Evolutionary conservation across 2,888 invertebrate genomes (phyloP).

Genomic region (Eueremaeus valkanovi): DNA sequence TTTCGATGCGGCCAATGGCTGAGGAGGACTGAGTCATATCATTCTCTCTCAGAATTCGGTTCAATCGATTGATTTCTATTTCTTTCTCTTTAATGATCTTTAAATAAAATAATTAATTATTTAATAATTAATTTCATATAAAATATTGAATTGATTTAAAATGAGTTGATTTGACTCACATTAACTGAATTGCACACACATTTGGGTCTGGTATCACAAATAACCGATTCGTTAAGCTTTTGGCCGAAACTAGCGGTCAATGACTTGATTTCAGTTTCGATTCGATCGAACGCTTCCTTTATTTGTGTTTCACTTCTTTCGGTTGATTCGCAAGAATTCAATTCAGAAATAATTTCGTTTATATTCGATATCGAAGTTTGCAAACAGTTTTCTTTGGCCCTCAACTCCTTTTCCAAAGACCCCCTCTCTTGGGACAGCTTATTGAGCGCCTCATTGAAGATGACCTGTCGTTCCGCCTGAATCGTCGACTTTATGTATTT

Average conservation of each 20-base stretch:
- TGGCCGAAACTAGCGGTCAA: neutral
- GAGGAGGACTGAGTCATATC: conserved; percentile 20
- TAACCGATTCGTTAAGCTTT: neutral
- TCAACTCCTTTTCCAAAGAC: conserved; percentile 62
- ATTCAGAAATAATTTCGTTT: neutral
- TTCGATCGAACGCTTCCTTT: neutral
- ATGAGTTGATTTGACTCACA: neutral
- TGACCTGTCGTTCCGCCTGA: conserved; percentile 51
- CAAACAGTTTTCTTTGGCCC: conserved; percentile 55
- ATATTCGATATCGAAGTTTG: conserved; percentile 45
- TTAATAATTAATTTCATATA: neutral
- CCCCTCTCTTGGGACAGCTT: conserved; percentile 68
- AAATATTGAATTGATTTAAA: no score
- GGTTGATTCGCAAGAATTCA: neutral
- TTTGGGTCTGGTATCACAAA: neutral
- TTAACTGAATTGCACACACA: conserved; percentile 3
- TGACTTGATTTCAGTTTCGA: conserved; percentile 7
- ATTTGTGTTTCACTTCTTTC: neutral
- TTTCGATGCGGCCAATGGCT: conserved; percentile 37
- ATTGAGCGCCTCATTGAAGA: conserved; percentile 63
- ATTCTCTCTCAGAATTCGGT: neutral
- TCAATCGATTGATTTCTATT: neutral
- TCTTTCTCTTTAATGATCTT: conserved; percentile 12
- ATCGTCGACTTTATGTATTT: conserved; percentile 35
- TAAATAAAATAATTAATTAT: no score